These are phyloP conservation scores for Aphelocoma californica DNA, from an alignment of 2,797 vertebrate species.

Conservation along the genomic window DNA sequence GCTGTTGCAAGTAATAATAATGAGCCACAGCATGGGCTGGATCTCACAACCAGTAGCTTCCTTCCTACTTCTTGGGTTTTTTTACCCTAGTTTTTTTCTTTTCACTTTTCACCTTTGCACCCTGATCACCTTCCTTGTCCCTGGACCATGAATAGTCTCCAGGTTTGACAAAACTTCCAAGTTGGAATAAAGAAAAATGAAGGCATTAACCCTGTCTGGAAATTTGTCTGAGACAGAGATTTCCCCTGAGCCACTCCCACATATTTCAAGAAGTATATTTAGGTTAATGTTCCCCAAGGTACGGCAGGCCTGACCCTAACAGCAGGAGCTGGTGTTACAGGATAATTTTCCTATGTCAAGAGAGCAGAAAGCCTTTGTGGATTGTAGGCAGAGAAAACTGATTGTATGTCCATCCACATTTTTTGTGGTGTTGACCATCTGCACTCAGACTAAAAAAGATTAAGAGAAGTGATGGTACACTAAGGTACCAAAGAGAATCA, in stretches of 20 bases:
- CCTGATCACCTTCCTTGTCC: not conserved
- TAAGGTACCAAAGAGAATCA: not conserved
- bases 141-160: not conserved
- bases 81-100: not conserved
- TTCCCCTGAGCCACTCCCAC: not conserved
- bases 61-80: not conserved
- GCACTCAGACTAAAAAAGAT: not conserved
- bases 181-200: not conserved
- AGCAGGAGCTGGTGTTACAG: not conserved
- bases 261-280: not conserved
- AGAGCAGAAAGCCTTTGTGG: not conserved
- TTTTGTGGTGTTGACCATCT: not conserved
- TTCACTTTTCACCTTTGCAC: not conserved
- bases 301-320: not conserved
- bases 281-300: not conserved
- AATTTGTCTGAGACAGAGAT: not conserved
- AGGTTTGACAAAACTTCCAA: not conserved
- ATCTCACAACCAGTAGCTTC: not conserved
- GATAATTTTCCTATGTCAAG: not conserved
- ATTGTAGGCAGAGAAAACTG: not conserved
- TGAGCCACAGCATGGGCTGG: not conserved
- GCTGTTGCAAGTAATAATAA: constrained; percentile 44
- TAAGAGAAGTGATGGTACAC: not conserved
- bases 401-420: not conserved
- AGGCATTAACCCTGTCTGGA: not conserved